Evolutionary conservation across 2,113 vertebrate species (phyloP).

Genomic region (Rhea americana): DNA sequence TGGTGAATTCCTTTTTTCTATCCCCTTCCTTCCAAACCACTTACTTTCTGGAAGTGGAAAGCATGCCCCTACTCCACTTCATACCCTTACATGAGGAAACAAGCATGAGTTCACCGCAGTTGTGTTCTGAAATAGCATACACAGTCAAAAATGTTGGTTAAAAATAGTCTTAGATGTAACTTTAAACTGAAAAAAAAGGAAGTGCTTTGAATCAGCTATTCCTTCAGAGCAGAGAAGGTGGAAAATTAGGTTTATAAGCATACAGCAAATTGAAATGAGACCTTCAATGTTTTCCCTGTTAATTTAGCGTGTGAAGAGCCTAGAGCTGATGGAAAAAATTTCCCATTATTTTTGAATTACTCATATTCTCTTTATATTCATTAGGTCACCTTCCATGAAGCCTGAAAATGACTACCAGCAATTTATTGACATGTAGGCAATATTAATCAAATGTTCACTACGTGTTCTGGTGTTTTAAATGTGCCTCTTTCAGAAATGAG

Average conservation of each 20-base stretch:
- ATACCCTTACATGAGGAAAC: not conserved
- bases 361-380: not conserved
- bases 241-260: constrained; percentile 38
- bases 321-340: not conserved
- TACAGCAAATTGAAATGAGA: constrained; percentile 12
- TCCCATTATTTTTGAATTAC: constrained; percentile 2
- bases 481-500: not conserved
- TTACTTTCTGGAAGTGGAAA: not conserved
- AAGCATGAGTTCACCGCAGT: not conserved
- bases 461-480: not conserved
- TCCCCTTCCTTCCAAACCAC: not conserved
- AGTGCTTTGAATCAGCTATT: not conserved
- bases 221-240: not conserved
- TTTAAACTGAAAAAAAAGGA: not conserved
- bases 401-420: not conserved
- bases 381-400: not conserved
- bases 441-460: not conserved
- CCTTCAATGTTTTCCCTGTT: constrained; percentile 12
- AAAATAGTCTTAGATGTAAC: not conserved
- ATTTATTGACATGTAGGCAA: not conserved
- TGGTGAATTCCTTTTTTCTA: not conserved
- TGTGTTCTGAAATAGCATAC: not conserved
- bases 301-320: not conserved
- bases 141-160: not conserved
- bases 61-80: not conserved